These are phyloP conservation scores for Scortum barcoo DNA, from an alignment of 2,113 vertebrate genomes.

Conservation along the genomic window DNA sequence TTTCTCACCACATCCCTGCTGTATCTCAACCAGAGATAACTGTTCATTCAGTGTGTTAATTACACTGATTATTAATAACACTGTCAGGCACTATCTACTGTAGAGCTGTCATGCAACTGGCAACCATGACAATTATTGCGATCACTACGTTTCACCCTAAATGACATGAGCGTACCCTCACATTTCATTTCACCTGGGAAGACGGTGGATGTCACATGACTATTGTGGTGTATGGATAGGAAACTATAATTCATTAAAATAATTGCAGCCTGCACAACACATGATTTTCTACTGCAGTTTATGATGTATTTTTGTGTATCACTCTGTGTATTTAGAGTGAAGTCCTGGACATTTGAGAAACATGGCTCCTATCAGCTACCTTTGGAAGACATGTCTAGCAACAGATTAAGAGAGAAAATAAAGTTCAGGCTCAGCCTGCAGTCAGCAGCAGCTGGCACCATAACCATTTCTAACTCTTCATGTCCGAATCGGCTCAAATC, in stretches of 20 bases:
- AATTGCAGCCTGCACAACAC: not conserved
- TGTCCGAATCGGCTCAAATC: constrained; percentile 1
- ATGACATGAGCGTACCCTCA: not conserved
- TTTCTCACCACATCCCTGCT: not conserved
- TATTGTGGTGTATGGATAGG: too few relatives aligned
- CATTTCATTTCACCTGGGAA: not conserved
- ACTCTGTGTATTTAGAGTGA: constrained; percentile 9
- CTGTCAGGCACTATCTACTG: constrained; percentile 19
- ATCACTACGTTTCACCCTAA: not conserved
- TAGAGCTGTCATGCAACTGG: not conserved
- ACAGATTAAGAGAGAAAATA: constrained; percentile 50
- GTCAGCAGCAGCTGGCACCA: constrained; percentile 32
- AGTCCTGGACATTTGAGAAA: too few relatives aligned
- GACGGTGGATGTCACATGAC: not conserved
- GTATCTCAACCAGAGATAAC: constrained; percentile 12
- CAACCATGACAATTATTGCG: not conserved
- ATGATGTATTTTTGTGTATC: not conserved
- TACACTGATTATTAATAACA: constrained; percentile 34
- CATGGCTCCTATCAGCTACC: constrained; percentile 28
- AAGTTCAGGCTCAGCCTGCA: constrained; percentile 35
- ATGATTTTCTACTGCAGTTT: not conserved
- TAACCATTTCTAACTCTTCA: constrained; percentile 10
- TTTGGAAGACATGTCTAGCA: constrained; percentile 48
- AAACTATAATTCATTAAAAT: not conserved
- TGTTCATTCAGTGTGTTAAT: constrained; percentile 24